Base-by-base conservation (phyloP, 2,113 vertebrate species). In the Gymnocephalus cernua region DNA sequence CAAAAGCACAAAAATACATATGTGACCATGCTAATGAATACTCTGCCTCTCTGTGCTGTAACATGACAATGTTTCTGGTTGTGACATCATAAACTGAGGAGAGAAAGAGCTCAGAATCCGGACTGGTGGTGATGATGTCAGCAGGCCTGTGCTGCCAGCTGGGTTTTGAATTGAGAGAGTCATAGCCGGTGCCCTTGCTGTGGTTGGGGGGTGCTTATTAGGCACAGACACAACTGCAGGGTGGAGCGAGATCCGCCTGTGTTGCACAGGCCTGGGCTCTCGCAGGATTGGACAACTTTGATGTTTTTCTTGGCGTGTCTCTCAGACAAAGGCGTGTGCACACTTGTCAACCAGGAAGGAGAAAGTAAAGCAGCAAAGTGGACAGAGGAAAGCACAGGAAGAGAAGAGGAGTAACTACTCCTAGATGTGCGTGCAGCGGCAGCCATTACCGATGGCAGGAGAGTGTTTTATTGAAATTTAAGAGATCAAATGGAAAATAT, bases 121-220 rank as follows among this genome's bases (percentile, higher is more conserved):
- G 82, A 84, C 69, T 68, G 84, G 72, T 57, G 80, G 54, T n/a
- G 56, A 69, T 87, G 89, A 93, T 86, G 88, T 91, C 91, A 93
- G 69, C 84, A 62, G 79, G 80, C 81, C 79, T 54, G 78, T 8
- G 75, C 74, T 83, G 83, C 86, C 90, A 90, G 88, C 86, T 91
- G 89, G 83, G 86, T 71, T 90, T 87, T 87, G 72, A 88, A 83
- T 80, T 3, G 41, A 63, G 62, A 47, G 82, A 77, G 56, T 77
- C 23, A 57, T 59, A 77, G 77, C 80, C 8, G 23, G 73, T 85
- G 82, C 88, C 81, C 79, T 90, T 65, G 83, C 88, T 93, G 91
- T 79, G 92, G 90, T 89, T 0, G 71, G 70, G 86, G 86, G 86
- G 71, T 88, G 91, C 83, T 91, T 93, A 91, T 92, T 92, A 94